phyloP scores from a whole-genome alignment of 1,140 invertebrate genomes.

The Brachionus plicatilis region DNA sequence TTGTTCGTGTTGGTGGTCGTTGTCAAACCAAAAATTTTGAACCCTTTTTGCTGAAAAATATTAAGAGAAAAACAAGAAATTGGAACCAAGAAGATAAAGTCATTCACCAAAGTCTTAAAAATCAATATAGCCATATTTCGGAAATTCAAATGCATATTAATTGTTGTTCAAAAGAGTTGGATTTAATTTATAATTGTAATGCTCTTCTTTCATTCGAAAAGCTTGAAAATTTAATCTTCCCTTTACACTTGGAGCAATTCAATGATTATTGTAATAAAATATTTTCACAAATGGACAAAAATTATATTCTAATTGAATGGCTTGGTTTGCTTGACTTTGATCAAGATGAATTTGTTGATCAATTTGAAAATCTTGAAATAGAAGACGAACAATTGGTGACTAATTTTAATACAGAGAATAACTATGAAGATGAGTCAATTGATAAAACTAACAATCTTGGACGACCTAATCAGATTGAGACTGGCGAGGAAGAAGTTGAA shows the following conservation, averaged over 20 bases:
- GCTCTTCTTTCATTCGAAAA: neutral
- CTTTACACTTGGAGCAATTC: neutral
- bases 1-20: slow-evolving; percentile 18
- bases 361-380: neutral
- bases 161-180: neutral
- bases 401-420: neutral
- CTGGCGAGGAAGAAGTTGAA: neutral
- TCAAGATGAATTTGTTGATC: neutral
- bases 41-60: neutral
- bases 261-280: neutral
- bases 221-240: neutral
- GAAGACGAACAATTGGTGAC: neutral
- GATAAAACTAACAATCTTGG: too few species aligned
- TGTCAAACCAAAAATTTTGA: neutral
- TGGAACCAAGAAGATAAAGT: neutral
- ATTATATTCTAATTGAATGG: neutral
- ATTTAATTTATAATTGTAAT: neutral
- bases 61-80: neutral
- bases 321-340: neutral
- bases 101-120: neutral
- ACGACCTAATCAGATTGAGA: neutral
- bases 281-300: neutral
- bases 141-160: neutral
- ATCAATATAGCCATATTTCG: neutral
- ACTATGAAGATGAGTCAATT: neutral